Base-by-base conservation (phyloP, 2,113 vertebrate genomes). In the Passer domesticus region DNA sequence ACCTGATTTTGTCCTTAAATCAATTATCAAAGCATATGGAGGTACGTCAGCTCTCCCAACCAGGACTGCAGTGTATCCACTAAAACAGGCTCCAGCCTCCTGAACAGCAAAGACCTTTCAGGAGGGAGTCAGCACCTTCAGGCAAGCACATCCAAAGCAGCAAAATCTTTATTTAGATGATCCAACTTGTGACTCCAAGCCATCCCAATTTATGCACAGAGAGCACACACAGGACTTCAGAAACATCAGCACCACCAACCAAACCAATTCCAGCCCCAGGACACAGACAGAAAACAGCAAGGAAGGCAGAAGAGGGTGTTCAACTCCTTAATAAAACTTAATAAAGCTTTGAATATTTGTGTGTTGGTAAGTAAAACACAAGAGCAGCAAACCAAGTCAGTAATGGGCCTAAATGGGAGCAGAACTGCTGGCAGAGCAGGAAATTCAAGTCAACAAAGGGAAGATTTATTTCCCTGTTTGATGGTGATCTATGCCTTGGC, bases 151-250 rank as follows among this genome's bases (percentile, higher is more conserved):
- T 16, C 17, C 30, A 33, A 33, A 50, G 11, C 2, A 50, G n/a
- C 49, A 50, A 49, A 44, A 46, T 1, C 11, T 33, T 62, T 1
- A 33, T 43, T 28, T 16, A 18, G 46, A 69, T 17, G 23, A 37
- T 27, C 49, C 1, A 0, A 8, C 24, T 15, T 16, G 17, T 0
- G 5, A 44, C 67, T n/a, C 31, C 19, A n/a, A 41, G 30, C 27
- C 50, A 33, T 7, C 56, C 19, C 4, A 16, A 3, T 15, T 16
- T 16, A 22, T 3, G 6, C 43, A 8, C 15, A 35, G 33, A 35
- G 27, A n/a, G 11, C 20, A 15, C 15, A 58, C 0, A 2, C 6
- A n/a, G 31, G 11, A 53, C 49, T 64, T n/a, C 82, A 74, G 15
- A 73, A 24, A 10, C 6, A 53, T 9, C 2, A 0, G 64, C 56